These are phyloP conservation scores for Hypomecis atomaria DNA, from an alignment of 2,888 invertebrate genomes.

Conservation along the genomic window DNA sequence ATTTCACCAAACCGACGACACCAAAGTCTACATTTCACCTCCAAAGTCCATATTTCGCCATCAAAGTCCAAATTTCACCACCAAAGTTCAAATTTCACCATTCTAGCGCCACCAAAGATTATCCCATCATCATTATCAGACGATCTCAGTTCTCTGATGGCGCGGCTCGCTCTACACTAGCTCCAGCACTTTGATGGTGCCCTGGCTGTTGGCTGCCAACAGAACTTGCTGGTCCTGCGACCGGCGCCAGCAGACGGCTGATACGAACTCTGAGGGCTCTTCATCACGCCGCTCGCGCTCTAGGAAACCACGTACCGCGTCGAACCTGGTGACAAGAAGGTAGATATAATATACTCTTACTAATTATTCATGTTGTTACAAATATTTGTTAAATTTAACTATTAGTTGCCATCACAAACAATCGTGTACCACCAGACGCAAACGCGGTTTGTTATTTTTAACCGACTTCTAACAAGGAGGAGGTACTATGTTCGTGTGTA, in stretches of 20 bases:
- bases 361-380: not conserved
- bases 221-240: constrained; percentile 89
- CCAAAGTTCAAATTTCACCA: not conserved
- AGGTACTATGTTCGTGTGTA: no score
- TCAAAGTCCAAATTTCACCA: not conserved
- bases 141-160: not conserved
- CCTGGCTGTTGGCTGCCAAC: constrained; percentile 97
- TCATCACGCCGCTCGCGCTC: constrained; percentile 93
- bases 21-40: not conserved
- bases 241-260: constrained; percentile 97
- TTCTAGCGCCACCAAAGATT: not conserved
- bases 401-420: no score
- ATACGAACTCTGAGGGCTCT: constrained; percentile 96
- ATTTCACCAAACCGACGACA: not conserved
- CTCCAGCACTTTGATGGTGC: constrained; percentile 94
- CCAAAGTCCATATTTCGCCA: not conserved
- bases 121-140: not conserved
- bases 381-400: no score
- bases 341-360: not conserved
- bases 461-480: no score
- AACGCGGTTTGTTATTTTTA: no score
- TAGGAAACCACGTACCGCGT: constrained; percentile 90
- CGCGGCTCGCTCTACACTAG: constrained; percentile 81
- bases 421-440: no score
- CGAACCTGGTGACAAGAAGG: constrained; percentile 86